phyloP scores from a whole-genome alignment of 2,888 invertebrate genomes.

The Chrysolina americana region DNA sequence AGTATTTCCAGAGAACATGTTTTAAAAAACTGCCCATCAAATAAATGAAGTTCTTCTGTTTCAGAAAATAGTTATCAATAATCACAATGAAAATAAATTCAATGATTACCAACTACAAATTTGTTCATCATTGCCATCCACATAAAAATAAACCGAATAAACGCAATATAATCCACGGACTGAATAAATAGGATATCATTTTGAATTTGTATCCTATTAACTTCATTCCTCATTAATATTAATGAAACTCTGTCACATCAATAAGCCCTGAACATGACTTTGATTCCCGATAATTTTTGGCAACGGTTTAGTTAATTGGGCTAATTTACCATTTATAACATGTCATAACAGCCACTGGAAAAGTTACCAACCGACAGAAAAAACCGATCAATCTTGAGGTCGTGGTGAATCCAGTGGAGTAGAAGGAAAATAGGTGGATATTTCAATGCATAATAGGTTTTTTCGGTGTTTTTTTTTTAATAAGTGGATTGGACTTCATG shows the following conservation, averaged over 20 bases:
- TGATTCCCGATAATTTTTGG: constrained; percentile 22
- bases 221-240: constrained; percentile 26
- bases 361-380: not conserved
- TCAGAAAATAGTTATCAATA: not conserved
- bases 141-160: not conserved
- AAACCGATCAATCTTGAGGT: not conserved
- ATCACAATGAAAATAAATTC: not conserved
- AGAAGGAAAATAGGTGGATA: not conserved
- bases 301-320: constrained; percentile 21
- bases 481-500: no score
- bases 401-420: not conserved
- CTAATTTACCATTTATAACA: constrained; percentile 18
- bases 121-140: not conserved
- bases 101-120: not conserved
- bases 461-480: no score
- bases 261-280: constrained; percentile 19
- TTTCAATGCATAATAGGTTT: not conserved
- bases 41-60: not conserved
- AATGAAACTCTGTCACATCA: constrained; percentile 28
- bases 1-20: no score
- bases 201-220: constrained; percentile 8
- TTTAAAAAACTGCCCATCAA: no score
- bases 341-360: constrained; percentile 17
- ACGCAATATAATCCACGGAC: not conserved
- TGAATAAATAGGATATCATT: constrained; percentile 11